A percentile compares a stretch with the other conserved stretches of the same genome.
phyloP scores from a whole-genome alignment of 2,113 vertebrate genomes.

The Petrocephalus zakoni region DNA sequence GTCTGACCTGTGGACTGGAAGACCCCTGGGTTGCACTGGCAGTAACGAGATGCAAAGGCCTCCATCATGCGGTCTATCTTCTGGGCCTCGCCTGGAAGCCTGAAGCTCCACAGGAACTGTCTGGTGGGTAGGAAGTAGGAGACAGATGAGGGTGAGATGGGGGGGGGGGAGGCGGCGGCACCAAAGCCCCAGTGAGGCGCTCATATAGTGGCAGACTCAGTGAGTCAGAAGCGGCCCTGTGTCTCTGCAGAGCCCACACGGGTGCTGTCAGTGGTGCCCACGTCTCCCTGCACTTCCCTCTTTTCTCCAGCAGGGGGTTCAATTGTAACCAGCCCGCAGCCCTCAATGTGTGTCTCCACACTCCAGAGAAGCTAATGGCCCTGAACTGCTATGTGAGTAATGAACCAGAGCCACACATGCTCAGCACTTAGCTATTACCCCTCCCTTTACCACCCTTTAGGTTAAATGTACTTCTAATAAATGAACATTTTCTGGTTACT shows the following conservation, averaged over 20 bases:
- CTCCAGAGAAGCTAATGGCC: neutral
- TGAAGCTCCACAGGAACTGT: constrained; percentile 97
- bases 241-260: neutral
- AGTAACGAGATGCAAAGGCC: constrained; percentile 91
- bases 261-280: neutral
- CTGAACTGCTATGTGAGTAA: neutral
- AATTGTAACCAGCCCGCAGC: neutral
- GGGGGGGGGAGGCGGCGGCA: neutral
- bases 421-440: neutral
- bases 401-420: neutral
- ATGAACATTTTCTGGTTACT: neutral
- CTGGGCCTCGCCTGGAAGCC: constrained; percentile 92
- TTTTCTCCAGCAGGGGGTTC: neutral
- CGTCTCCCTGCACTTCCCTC: neutral
- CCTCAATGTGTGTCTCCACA: neutral
- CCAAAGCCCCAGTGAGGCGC: neutral
- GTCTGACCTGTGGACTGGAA: constrained; percentile 94
- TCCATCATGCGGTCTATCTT: constrained; percentile 99
- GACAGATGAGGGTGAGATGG: neutral
- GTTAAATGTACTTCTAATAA: neutral
- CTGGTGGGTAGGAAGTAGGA: constrained; percentile 47
- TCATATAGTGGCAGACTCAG: neutral
- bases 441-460: neutral
- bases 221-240: neutral
- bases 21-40: constrained; percentile 92